Conservation (phyloP, 2,888 invertebrate genomes). For the Agrotis ipsilon region DNA sequence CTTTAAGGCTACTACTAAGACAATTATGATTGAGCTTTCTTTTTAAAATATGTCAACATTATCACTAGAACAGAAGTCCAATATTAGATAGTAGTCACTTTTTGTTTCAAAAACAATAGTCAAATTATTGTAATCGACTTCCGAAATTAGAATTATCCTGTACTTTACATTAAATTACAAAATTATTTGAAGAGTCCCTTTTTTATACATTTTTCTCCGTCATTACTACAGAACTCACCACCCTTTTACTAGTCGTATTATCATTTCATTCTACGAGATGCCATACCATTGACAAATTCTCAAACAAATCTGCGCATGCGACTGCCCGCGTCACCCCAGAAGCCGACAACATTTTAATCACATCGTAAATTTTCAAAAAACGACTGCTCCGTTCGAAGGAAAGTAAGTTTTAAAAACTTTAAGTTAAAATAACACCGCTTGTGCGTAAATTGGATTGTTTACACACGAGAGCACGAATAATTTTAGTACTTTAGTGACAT, state of each 20-base stretch:
- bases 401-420: constrained; percentile 74
- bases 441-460: constrained; percentile 83
- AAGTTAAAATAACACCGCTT: constrained; percentile 68
- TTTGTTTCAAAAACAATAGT: too few relatives aligned
- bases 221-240: too few relatives aligned
- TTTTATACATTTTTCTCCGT: too few relatives aligned
- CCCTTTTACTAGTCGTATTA: too few relatives aligned
- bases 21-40: neutral
- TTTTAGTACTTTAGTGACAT: constrained; percentile 84
- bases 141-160: too few relatives aligned
- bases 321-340: constrained; percentile 67
- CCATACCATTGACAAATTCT: neutral
- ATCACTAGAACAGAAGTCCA: neutral
- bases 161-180: too few relatives aligned
- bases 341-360: constrained; percentile 78
- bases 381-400: constrained; percentile 71
- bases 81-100: neutral
- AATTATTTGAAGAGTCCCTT: too few relatives aligned
- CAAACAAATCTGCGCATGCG: constrained; percentile 6
- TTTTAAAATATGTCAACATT: neutral
- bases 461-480: constrained; percentile 79
- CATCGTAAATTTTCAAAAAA: constrained; percentile 78
- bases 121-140: too few relatives aligned
- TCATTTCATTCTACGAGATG: too few relatives aligned
- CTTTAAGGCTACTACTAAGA: neutral